Percentiles rank a stretch among this genome's conserved stretches.
Conservation (phyloP, 2,888 invertebrate genomes). For the Microctonus aethiopoides region DNA sequence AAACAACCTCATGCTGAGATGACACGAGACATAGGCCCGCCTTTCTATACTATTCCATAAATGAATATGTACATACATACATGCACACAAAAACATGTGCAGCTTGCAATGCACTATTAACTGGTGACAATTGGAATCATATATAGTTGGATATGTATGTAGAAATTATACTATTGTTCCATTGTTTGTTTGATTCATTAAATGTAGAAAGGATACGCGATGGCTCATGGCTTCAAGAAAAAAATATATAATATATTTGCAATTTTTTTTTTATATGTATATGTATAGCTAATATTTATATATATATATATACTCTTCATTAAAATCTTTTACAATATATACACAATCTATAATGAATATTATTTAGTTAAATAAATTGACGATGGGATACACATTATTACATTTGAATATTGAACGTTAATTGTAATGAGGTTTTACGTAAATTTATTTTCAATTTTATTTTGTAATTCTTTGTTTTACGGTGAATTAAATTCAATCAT, state of each 20-base stretch:
- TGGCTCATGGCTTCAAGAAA: background rate
- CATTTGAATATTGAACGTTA: background rate
- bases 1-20: conserved; percentile 56
- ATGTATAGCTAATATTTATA: background rate
- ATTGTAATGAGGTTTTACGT: background rate
- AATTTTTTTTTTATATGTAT: background rate
- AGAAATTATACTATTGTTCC: background rate
- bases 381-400: background rate
- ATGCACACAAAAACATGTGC: background rate
- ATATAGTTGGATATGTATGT: background rate
- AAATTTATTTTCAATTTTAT: background rate
- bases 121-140: conserved; percentile 1
- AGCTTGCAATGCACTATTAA: too few species aligned
- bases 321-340: conserved; percentile 6
- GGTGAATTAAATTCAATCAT: too few species aligned
- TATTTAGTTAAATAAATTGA: background rate
- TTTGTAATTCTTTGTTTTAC: too few species aligned
- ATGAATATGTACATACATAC: background rate
- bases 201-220: background rate
- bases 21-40: conserved; percentile 51
- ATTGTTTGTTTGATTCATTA: conserved; percentile 1
- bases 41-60: background rate
- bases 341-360: conserved; percentile 5
- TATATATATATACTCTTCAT: background rate
- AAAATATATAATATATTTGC: background rate